Percentiles rank a stretch among this genome's conserved stretches.
Conservation (phyloP, 2,113 vertebrate genomes). For the Maccullochella peelii region DNA sequence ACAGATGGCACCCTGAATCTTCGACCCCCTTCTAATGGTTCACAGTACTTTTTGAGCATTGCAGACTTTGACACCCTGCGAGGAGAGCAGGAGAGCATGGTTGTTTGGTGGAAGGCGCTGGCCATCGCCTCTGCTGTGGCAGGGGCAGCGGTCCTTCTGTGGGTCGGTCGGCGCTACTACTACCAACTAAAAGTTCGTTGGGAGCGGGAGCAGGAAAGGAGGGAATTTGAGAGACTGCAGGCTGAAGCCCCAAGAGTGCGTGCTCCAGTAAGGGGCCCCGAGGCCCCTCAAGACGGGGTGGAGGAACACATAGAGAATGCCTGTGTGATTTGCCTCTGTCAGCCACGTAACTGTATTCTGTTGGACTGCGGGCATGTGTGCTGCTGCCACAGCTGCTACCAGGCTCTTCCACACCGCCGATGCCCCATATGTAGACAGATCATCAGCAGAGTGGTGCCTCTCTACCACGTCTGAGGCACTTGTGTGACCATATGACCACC, state of each 20-base stretch:
- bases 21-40: conserved; percentile 81
- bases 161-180: conserved; percentile 81
- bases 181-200: conserved; percentile 47
- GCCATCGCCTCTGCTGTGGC: conserved; percentile 71
- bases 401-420: conserved; percentile 80
- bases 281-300: accelerated
- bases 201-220: conserved; percentile 73
- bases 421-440: conserved; percentile 90
- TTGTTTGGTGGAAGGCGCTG: conserved; percentile 81
- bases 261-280: not conserved
- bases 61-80: conserved; percentile 85
- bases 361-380: conserved; percentile 91
- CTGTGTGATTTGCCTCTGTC: conserved; percentile 87
- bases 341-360: conserved; percentile 85
- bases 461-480: conserved; percentile 81
- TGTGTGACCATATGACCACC: conserved; percentile 7
- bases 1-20: conserved; percentile 84
- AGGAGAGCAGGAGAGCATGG: conserved; percentile 75
- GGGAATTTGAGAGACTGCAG: conserved; percentile 70
- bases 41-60: conserved; percentile 85
- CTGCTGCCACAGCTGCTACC: conserved; percentile 89
- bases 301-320: conserved; percentile 36
- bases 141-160: conserved; percentile 78
- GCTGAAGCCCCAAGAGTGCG: not conserved
- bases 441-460: conserved; percentile 87